These are phyloP conservation scores for Enteromius argenteus DNA, from an alignment of 2,797 vertebrate genomes.

Conservation along the genomic window DNA sequence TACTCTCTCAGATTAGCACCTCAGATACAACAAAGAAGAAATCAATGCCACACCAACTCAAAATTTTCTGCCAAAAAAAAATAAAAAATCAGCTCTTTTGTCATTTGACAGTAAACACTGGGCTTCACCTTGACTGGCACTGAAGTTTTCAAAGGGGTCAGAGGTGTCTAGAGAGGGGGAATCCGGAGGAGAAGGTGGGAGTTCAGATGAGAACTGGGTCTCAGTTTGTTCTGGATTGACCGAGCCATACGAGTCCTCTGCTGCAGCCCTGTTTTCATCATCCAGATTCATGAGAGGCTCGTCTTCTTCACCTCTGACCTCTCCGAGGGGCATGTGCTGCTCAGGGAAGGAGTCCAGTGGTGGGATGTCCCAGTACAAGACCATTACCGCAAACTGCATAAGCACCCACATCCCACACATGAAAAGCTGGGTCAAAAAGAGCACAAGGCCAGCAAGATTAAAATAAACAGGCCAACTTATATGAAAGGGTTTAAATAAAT, in stretches of 20 bases:
- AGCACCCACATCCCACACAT: slow-evolving; percentile 85
- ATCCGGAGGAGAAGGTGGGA: slow-evolving; percentile 29
- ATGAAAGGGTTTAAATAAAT: not conserved
- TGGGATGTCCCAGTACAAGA: slow-evolving; percentile 80
- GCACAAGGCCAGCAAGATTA: not conserved
- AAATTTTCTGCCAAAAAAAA: slow-evolving; percentile 17
- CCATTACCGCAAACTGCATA: slow-evolving; percentile 78
- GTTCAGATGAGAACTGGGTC: slow-evolving; percentile 36
- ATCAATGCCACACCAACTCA: slow-evolving; percentile 44
- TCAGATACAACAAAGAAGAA: slow-evolving; percentile 37
- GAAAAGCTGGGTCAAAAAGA: slow-evolving; percentile 76
- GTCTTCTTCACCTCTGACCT: slow-evolving; percentile 66
- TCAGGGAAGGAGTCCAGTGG: slow-evolving; percentile 55
- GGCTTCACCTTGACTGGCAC: slow-evolving; percentile 72
- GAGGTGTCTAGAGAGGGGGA: not conserved
- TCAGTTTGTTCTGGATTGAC: slow-evolving; percentile 58
- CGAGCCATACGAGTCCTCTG: slow-evolving; percentile 67
- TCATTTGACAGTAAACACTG: not conserved
- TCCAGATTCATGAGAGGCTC: slow-evolving; percentile 65
- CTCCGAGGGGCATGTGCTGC: slow-evolving; percentile 44
- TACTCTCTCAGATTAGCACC: slow-evolving; percentile 46
- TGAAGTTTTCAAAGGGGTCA: slow-evolving; percentile 74
- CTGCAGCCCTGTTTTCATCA: slow-evolving; percentile 53
- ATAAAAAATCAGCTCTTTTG: not conserved
- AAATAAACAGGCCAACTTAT: not conserved